A percentile compares a stretch with the other conserved stretches of the same genome.
Evolutionary conservation across 2,888 invertebrate species (phyloP).

Genomic region (Andrena minutula): DNA sequence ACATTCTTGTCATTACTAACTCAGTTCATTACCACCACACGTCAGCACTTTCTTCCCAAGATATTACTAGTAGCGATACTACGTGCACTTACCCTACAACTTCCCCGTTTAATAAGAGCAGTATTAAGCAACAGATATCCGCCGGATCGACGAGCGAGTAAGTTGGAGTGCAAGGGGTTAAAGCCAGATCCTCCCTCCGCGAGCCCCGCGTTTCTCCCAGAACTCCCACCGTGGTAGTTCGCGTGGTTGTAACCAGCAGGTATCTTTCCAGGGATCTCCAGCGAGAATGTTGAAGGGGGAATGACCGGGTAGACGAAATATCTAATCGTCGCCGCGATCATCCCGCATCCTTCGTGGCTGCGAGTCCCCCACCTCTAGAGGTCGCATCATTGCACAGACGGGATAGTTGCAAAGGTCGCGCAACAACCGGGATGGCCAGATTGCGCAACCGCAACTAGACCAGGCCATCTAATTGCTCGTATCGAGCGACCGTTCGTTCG

Average conservation of each 20-base stretch:
- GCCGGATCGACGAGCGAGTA: too few relatives aligned
- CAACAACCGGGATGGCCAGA: conserved; percentile 54
- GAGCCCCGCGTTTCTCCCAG: not conserved
- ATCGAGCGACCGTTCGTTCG: conserved; percentile 44
- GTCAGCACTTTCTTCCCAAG: too few relatives aligned
- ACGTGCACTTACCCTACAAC: too few relatives aligned
- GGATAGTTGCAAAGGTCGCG: conserved; percentile 60
- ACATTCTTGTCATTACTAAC: too few relatives aligned
- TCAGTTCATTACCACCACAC: too few relatives aligned
- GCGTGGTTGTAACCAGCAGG: conserved; percentile 9
- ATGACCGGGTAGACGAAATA: conserved; percentile 48
- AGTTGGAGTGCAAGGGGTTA: not conserved
- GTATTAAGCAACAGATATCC: too few relatives aligned
- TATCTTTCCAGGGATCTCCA: conserved; percentile 50
- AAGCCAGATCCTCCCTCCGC: not conserved
- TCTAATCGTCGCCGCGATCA: conserved; percentile 55
- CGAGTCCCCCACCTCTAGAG: conserved; percentile 21
- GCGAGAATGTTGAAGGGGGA: conserved; percentile 12
- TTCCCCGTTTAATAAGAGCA: too few relatives aligned
- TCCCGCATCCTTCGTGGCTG: conserved; percentile 38
- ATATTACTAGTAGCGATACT: too few relatives aligned
- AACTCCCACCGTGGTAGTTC: not conserved
- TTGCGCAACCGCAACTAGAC: conserved; percentile 70
- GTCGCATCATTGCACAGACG: conserved; percentile 53
- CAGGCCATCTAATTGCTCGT: conserved; percentile 61